phyloP scores from a whole-genome alignment of 1,140 invertebrate genomes.

The Drosophila jambulina region DNA sequence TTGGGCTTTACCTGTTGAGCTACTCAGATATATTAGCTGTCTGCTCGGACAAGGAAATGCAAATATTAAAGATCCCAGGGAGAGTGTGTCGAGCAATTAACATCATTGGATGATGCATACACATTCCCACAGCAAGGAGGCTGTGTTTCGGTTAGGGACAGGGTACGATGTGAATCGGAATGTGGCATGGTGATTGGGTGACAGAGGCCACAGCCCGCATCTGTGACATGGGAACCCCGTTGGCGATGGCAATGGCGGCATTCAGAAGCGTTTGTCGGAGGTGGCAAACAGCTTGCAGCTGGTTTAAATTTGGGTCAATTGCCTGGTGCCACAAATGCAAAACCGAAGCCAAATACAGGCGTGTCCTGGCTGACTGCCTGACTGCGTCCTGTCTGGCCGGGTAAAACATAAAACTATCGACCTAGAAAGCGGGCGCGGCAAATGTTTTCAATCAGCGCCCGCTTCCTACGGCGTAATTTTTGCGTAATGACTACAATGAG shows the following conservation, averaged over 20 bases:
- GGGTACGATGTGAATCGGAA: neutral
- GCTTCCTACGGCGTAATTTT: conserved; percentile 54
- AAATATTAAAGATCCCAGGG: conserved; percentile 35
- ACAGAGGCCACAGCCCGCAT: conserved; percentile 23
- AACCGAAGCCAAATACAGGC: conserved; percentile 30
- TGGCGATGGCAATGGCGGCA: conserved; percentile 7
- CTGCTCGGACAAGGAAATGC: conserved; percentile 6
- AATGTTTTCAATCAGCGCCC: conserved; percentile 70
- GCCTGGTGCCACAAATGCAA: conserved; percentile 69
- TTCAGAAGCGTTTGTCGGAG: conserved; percentile 51
- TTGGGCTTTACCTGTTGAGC: conserved; percentile 42
- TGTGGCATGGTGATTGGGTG: conserved; percentile 12
- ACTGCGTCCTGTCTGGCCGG: conserved; percentile 15
- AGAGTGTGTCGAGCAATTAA: conserved; percentile 39
- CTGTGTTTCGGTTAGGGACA: neutral
- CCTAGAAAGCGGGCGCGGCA: conserved; percentile 46
- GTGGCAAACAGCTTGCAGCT: conserved; percentile 70
- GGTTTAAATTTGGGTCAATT: conserved; percentile 81
- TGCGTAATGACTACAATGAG: conserved; percentile 54
- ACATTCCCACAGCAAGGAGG: neutral
- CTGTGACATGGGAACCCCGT: conserved; percentile 14
- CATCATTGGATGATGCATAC: conserved; percentile 24
- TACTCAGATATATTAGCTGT: conserved; percentile 27
- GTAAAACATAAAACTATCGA: conserved; percentile 40
- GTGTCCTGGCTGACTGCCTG: neutral